Base-by-base conservation (phyloP, 2,113 vertebrate species). In the Sylvietta virens region DNA sequence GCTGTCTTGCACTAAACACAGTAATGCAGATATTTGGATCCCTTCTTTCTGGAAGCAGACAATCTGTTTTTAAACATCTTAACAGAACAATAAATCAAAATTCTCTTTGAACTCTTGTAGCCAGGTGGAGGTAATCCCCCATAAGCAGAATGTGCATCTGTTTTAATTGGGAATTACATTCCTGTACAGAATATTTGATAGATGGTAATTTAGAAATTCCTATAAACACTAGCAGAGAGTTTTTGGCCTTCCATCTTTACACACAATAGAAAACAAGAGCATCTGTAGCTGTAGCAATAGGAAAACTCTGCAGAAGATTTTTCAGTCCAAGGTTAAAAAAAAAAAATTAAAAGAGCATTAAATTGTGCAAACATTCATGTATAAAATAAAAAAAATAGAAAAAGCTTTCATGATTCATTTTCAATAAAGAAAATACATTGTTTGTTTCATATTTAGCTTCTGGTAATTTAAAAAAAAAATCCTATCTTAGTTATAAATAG, bases 111-210 rank as follows among this genome's bases (percentile, higher is more conserved):
- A 7, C 6, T 54, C 8, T 50, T 24, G 2, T 28, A 65, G 10
- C 3, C 35, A 51, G 37, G 18, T 42, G 67, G 23, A 20, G 4
- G 18, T 37, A 37, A 18, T 54, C 35, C 82, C 33, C 62, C 37
- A 26, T 15, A 67, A 26, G 15, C 4, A 69, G 54, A 84, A 81
- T 11, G 6, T 56, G 40, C 7, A n/a, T 27, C 6, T 57, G 4
- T 61, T 93, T 82, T 74, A 54, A 69, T 20, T 44, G 20, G 20
- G 37, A 66, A 57, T 42, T 28, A 23, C 13, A 2, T 56, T 31
- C 14, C 18, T 0, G 0, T 60, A 23, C 8, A 50, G 50, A 26
- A 44, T 64, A 58, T 31, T 83, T 31, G 16, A 30, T n/a, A 35
- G 18, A 39, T 20, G 5, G 27, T 21, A 69, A 42, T 60, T 67